Evolutionary conservation across 2,113 vertebrate species (phyloP).

Genomic region (Hypomesus transpacificus): DNA sequence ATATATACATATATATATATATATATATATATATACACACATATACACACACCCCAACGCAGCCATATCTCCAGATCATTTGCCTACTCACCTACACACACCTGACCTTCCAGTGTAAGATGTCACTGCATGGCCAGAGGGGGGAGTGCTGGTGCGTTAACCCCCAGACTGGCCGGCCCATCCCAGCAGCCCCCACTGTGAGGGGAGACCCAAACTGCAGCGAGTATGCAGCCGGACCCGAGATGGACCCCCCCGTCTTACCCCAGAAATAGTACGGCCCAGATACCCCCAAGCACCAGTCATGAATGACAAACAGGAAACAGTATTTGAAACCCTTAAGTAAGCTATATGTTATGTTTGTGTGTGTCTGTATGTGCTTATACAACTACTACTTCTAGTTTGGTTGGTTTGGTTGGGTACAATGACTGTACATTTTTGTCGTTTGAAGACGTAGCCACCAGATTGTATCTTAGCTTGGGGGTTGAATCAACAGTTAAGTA

Average conservation of each 20-base stretch:
- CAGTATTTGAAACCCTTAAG: slow-evolving; percentile 50
- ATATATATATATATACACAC: too few species aligned
- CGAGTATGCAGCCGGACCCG: slow-evolving; percentile 81
- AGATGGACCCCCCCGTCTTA: slow-evolving; percentile 77
- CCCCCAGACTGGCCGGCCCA: slow-evolving; percentile 84
- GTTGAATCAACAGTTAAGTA: slow-evolving; percentile 14
- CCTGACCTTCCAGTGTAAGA: slow-evolving; percentile 86
- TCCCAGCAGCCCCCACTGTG: slow-evolving; percentile 84
- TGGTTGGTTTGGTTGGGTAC: slow-evolving; percentile 22
- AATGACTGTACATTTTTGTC: slow-evolving; percentile 21
- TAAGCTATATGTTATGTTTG: slow-evolving; percentile 57
- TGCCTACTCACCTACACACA: too few species aligned
- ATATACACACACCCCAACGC: background rate
- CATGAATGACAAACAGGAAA: slow-evolving; percentile 34
- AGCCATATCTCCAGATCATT: too few species aligned
- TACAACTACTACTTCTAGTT: background rate
- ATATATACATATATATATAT: too few species aligned
- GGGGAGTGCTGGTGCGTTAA: slow-evolving; percentile 98
- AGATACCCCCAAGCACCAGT: background rate
- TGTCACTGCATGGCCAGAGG: slow-evolving; percentile 92
- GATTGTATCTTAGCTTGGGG: slow-evolving; percentile 27
- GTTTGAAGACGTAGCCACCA: slow-evolving; percentile 33
- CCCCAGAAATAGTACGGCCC: slow-evolving; percentile 55
- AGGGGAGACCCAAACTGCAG: slow-evolving; percentile 93
- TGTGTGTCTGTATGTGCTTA: slow-evolving; percentile 43